Base-by-base conservation (phyloP, 2,888 invertebrate genomes). In the Xiphydria camelus region DNA sequence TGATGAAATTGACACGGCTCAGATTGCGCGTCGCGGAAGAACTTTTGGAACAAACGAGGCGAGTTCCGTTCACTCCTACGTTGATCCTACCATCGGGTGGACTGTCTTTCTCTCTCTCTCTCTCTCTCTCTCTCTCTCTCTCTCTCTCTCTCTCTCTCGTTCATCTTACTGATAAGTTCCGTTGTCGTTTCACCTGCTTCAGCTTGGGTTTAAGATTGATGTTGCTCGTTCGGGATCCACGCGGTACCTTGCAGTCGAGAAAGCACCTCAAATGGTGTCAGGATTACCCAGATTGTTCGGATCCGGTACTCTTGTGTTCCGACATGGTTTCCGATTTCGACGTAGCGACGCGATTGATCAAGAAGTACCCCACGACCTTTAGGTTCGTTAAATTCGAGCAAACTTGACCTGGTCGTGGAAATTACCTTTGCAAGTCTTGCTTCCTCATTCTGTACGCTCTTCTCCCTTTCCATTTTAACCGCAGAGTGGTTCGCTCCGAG, bases 181-280 rank as follows among this genome's bases (percentile, higher is more conserved):
- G 0, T 12, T 9, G 4, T 29, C 1, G 3, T 29, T 12, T 15
- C 19, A 46, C 20, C 41, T 44, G 62, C 68, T 70, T 41, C 77
- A 87, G 88, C 71, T 78, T 88, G 68, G 87, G 88, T 67, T 79
- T 89, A 47, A 86, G 87, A 73, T 82, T 93, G 57, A 78, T 94
- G 57, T 77, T 91, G 45, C 76, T 94, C 57, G 85, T 93, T 46
- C 82, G 94, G 40, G 94, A 94, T 76, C 94, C 94, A 3, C 82
- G 93, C 15, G 93, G 91, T 17, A 89, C 89, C 43, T 80, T 93
- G 77, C 91, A 92, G 76, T 92, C 92, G 0, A 80, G 94, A 19
- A 86, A 86, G 58, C 92, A 92, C 71, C 82, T 91, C 6, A 82
- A 84, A 53, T 89, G 88, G 83, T 90, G 89, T 68, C 88, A 87